Evolutionary conservation across 1,140 invertebrate species (phyloP), one percentile per base, ranked within the genome.

Genomic region (Megathymus violae): DNA sequence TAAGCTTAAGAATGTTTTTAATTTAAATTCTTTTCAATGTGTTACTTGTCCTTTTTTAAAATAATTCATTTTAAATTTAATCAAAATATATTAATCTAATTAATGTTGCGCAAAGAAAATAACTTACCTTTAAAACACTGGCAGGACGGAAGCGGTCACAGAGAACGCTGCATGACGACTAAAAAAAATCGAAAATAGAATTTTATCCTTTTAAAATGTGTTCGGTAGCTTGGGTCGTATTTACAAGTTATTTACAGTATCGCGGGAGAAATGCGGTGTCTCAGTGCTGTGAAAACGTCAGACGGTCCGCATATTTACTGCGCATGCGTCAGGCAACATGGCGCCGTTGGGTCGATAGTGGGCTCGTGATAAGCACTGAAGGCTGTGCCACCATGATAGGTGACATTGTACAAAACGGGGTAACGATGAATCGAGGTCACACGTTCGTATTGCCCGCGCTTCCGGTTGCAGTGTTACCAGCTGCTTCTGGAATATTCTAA

Each of bases 401-500:
- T 80, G 84, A 81, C 81, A 85, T 86, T 88, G 86, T 81, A 56
- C n/a, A 60, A 76, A 83, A 85, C 80, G 79, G 87, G 85, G 85
- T 88, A 76, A 77, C 78, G 75, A 68, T 70, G 62, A 80, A 87
- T 79, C 79, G 84, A 89, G 86, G 86, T 87, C 86, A 87, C 78
- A 52, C 62, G 58, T 83, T 89, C 72, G 69, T 76, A 82, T 85
- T 74, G 69, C 82, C 76, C 84, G 84, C 81, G 78, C 62, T 82
- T 84, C 79, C 80, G 69, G 61, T 27, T 44, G 1, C 16, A 44
- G 38, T 58, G 61, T 69, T 71, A 60, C 63, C 60, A 58, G 46
- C 1, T 44, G 10, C 7, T 22, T 22, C 19, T 22, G 19, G 19
- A 22, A 31, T 31, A 31, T 36, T 41, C 43, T 46, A 31, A 4